Evolutionary conservation across 2,888 invertebrate genomes (phyloP).

Genomic region (Macaria liturata): DNA sequence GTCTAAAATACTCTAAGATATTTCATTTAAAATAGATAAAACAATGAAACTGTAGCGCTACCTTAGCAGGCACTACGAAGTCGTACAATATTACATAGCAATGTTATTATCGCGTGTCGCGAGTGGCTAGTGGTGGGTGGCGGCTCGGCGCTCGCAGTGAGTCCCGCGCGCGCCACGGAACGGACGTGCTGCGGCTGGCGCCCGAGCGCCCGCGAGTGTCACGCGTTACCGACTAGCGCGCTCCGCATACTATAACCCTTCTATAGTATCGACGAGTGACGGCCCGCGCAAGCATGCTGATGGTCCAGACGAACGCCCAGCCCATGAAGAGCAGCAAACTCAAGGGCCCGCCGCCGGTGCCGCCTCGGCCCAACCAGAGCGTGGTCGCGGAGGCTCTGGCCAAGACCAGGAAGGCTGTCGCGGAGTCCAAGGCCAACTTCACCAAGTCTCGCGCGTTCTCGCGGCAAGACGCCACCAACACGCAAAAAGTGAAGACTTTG

Average conservation of each 20-base stretch:
- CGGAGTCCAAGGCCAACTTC: slow-evolving; percentile 73
- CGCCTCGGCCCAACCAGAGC: slow-evolving; percentile 90
- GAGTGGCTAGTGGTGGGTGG: slow-evolving; percentile 34
- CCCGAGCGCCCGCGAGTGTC: slow-evolving; percentile 61
- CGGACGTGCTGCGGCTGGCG: slow-evolving; percentile 56
- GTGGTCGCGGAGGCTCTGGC: slow-evolving; percentile 89
- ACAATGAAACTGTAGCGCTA: no score
- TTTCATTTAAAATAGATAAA: no score
- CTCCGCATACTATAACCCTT: slow-evolving; percentile 77
- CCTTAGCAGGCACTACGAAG: neutral
- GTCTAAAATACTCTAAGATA: no score
- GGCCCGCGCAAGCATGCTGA: slow-evolving; percentile 71
- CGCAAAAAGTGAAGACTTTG: slow-evolving; percentile 67
- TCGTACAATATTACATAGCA: neutral
- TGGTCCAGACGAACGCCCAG: slow-evolving; percentile 83
- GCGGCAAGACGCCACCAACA: slow-evolving; percentile 59
- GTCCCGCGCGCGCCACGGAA: slow-evolving; percentile 63
- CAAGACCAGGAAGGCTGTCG: slow-evolving; percentile 83
- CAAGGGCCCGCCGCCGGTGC: slow-evolving; percentile 90
- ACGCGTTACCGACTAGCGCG: slow-evolving; percentile 65
- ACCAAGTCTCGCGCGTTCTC: slow-evolving; percentile 68
- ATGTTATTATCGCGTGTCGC: slow-evolving; percentile 8
- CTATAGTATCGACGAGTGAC: slow-evolving; percentile 80
- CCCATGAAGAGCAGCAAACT: slow-evolving; percentile 77
- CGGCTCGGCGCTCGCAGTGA: slow-evolving; percentile 45